Percentiles rank a stretch among this genome's conserved stretches.
Conservation (phyloP, 2,888 invertebrate species). For the Metellina segmentata region DNA sequence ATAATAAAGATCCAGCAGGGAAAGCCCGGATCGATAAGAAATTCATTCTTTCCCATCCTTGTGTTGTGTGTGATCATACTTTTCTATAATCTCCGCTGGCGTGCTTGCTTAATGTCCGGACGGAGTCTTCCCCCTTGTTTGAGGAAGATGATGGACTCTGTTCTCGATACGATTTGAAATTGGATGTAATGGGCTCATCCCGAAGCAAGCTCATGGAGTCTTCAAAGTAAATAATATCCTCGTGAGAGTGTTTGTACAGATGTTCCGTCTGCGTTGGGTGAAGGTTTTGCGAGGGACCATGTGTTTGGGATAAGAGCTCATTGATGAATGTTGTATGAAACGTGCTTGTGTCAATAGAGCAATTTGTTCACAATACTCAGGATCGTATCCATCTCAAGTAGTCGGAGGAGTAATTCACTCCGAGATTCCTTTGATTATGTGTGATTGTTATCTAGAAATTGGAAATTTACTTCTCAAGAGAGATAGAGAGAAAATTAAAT, state of each 20-base stretch:
- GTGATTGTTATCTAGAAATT: too few species aligned
- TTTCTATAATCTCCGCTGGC: constrained; percentile 26
- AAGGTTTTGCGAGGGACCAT: too few species aligned
- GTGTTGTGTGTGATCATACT: constrained; percentile 16
- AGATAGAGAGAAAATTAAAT: too few species aligned
- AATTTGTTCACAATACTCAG: too few species aligned
- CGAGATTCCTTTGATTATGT: too few species aligned
- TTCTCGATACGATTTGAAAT: not conserved
- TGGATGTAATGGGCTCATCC: constrained; percentile 20
- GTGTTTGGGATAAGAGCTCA: too few species aligned
- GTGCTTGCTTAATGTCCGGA: constrained; percentile 23
- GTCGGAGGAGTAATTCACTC: too few species aligned
- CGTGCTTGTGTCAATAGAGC: too few species aligned
- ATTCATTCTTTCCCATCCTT: constrained; percentile 39
- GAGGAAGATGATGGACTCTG: constrained; percentile 16
- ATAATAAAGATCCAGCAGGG: constrained; percentile 41
- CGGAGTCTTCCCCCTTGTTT: constrained; percentile 19
- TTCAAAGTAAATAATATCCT: constrained; percentile 26
- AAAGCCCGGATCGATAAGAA: constrained; percentile 29
- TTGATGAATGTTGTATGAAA: too few species aligned
- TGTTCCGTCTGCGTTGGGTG: not conserved
- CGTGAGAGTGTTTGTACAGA: constrained; percentile 14
- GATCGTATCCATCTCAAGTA: too few species aligned
- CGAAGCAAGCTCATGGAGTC: not conserved
- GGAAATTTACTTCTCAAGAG: too few species aligned